Evolutionary conservation across 2,113 vertebrate genomes (phyloP), one percentile per base, ranked within the genome.

Genomic region (Sceloporus tristichus): DNA sequence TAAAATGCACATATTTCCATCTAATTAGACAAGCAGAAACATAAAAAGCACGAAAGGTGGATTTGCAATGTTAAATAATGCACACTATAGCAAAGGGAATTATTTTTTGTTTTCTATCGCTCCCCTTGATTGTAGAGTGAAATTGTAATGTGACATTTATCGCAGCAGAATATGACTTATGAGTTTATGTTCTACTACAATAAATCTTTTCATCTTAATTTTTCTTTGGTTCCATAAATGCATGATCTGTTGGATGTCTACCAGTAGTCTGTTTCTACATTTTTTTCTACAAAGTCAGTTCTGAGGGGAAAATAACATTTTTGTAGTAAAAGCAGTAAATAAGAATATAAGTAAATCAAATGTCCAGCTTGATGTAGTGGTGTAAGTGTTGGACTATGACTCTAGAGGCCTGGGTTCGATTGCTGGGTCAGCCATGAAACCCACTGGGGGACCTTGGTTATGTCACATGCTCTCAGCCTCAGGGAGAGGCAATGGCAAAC

Each of bases 21-120:
- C 79, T 82, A 82, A 82, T 82, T 82, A 82, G 59, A 21, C n/a
- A 59, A 79, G 53, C 18, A 40, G 48, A 65, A 82, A 82, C 59
- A 82, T 25, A 81, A 62, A 82, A 82, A 10, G 59, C 34, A 25
- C n/a, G 1, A 8, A 56, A 80, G 79, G 34, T 80, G 59, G 79
- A 38, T 80, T 80, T 62, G 62, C 56, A 80, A 38, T 56, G 79
- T 80, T 29, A 29, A 21, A 56, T 23, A 19, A 38, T 38, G 29
- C 62, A 56, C 29, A 9, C n/a, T 62, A 9, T n/a, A 80, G 56
- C 59, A 8, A n/a, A 62, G 79, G 54, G 19, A 80, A 80, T 80
- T 80, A 38, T 80, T 34, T 38, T 21, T 62, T 4, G 2, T 19
- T 80, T 62, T 80, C 59, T 59, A 80, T 59, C 27, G 56, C 16